Conservation (phyloP, 1,140 invertebrate genomes). For the Galleria mellonella region DNA sequence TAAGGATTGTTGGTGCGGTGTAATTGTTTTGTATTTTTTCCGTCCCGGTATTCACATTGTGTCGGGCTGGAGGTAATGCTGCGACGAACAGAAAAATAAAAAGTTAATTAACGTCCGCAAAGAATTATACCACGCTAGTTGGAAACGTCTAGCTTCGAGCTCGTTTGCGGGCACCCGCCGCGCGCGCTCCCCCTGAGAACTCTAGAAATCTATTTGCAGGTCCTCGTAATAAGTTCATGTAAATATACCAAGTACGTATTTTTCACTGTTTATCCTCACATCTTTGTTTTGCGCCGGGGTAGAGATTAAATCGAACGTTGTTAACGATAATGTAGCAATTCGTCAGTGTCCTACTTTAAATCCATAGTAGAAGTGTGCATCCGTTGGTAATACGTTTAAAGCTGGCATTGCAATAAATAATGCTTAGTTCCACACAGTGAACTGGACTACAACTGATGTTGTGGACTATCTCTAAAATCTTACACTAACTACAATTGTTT, state of each 20-base stretch:
- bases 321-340: slow-evolving; percentile 41
- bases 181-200: neutral
- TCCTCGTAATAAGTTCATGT: slow-evolving; percentile 2
- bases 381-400: slow-evolving; percentile 28
- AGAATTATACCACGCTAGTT: slow-evolving; percentile 25
- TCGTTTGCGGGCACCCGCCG: slow-evolving; percentile 2
- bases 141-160: slow-evolving; percentile 8
- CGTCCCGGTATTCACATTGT: slow-evolving; percentile 3
- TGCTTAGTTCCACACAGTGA: slow-evolving; percentile 19
- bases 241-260: slow-evolving; percentile 17
- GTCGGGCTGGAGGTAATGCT: slow-evolving; percentile 1
- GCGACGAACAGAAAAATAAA: slow-evolving; percentile 29
- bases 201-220: slow-evolving; percentile 7
- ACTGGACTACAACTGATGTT: neutral
- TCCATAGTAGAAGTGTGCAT: slow-evolving; percentile 28
- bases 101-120: slow-evolving; percentile 34
- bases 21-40: slow-evolving; percentile 40
- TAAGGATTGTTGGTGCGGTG: slow-evolving; percentile 31
- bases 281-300: slow-evolving; percentile 11
- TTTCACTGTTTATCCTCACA: slow-evolving; percentile 25
- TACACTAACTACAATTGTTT: too few species aligned
- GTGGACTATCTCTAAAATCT: slow-evolving; percentile 1
- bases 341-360: slow-evolving; percentile 36
- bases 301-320: slow-evolving; percentile 29
- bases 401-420: slow-evolving; percentile 34